Conservation (phyloP, 2,888 invertebrate genomes). For the Cyclophora punctaria region DNA sequence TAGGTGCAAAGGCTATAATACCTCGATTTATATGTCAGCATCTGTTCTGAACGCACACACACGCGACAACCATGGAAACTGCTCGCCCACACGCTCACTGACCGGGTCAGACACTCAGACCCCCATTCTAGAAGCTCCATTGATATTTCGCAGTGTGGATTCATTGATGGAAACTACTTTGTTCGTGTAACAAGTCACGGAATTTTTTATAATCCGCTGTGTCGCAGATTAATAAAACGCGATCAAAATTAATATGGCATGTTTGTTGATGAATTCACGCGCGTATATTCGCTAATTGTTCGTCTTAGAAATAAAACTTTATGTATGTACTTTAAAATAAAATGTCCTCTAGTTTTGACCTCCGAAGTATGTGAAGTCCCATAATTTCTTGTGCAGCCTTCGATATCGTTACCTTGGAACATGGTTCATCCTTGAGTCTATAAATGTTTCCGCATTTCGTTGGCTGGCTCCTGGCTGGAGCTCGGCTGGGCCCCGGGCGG, state of each 20-base stretch:
- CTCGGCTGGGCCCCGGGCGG: slow-evolving; percentile 23
- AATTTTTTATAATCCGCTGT: slow-evolving; percentile 9
- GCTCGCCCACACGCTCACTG: slow-evolving; percentile 46
- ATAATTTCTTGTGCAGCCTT: slow-evolving; percentile 17
- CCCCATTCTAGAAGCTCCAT: slow-evolving; percentile 64
- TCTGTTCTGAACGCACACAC: slow-evolving; percentile 26
- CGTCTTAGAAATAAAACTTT: too few species aligned
- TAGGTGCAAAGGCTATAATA: slow-evolving; percentile 20
- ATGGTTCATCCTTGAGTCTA: slow-evolving; percentile 27
- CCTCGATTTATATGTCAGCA: slow-evolving; percentile 15
- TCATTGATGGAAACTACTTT: slow-evolving; percentile 53
- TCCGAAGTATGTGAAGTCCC: too few species aligned
- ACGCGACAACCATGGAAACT: slow-evolving; percentile 20
- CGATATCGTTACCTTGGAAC: slow-evolving; percentile 17
- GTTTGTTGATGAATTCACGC: background rate
- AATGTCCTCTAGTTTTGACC: background rate
- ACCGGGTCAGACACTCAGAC: slow-evolving; percentile 66
- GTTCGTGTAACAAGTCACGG: slow-evolving; percentile 19
- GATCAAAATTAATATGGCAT: slow-evolving; percentile 1
- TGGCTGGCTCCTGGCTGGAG: slow-evolving; percentile 21
- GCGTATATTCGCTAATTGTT: too few species aligned
- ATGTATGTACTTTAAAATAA: too few species aligned
- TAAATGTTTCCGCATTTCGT: slow-evolving; percentile 30
- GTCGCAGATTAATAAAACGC: slow-evolving; percentile 5
- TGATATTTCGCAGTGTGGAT: slow-evolving; percentile 64